Evolutionary conservation across 2,113 vertebrate species (phyloP).

Genomic region (Trinectes maculatus): DNA sequence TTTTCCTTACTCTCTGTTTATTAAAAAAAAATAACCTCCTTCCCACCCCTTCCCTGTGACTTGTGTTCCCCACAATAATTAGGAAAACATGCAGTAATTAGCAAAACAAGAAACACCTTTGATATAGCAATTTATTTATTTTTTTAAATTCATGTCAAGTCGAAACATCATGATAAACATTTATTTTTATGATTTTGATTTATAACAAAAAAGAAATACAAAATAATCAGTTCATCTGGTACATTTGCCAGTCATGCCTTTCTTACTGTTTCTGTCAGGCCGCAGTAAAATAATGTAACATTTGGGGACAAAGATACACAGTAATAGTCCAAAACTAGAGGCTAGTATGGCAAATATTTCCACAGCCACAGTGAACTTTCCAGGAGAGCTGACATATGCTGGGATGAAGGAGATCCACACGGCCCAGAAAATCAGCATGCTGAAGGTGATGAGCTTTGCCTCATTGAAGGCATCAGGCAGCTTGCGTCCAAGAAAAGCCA

Average conservation of each 20-base stretch:
- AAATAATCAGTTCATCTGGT: slow-evolving; percentile 1
- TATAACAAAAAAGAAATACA: too few species aligned
- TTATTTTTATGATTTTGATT: too few species aligned
- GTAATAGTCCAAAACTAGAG: slow-evolving; percentile 79
- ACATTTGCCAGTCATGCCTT: slow-evolving; percentile 68
- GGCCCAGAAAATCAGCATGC: slow-evolving; percentile 82
- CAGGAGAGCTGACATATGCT: slow-evolving; percentile 79
- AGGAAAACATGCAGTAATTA: too few species aligned
- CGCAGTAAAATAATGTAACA: too few species aligned
- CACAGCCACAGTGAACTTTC: slow-evolving; percentile 81
- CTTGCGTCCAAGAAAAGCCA: slow-evolving; percentile 80
- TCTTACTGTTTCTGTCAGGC: slow-evolving; percentile 81
- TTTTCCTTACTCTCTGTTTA: too few species aligned
- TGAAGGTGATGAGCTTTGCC: slow-evolving; percentile 78
- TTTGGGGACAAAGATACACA: slow-evolving; percentile 82
- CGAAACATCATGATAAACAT: too few species aligned
- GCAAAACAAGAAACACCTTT: too few species aligned
- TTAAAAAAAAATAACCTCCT: too few species aligned
- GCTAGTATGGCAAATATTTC: slow-evolving; percentile 83
- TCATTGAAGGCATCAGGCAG: slow-evolving; percentile 79
- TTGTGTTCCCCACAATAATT: too few species aligned
- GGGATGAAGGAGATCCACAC: slow-evolving; percentile 84
- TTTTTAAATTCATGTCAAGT: too few species aligned
- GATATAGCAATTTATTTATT: too few species aligned
- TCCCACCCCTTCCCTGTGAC: too few species aligned